These are phyloP conservation scores for Girardia tigrina DNA, from an alignment of 2,888 invertebrate genomes.

Conservation along the genomic window DNA sequence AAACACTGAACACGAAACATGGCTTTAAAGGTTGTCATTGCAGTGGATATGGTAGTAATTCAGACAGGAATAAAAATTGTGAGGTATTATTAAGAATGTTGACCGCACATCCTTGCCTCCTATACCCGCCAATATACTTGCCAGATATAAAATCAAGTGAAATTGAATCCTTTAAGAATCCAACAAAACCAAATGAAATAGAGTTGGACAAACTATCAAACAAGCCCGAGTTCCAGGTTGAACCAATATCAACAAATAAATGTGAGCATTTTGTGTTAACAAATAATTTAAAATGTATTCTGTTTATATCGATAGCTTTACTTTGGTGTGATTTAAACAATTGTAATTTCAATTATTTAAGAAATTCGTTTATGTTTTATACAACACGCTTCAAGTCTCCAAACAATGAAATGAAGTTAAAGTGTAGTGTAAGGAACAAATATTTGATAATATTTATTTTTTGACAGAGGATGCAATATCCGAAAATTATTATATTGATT, in stretches of 20 bases:
- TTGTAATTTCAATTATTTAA: no score
- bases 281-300: no score
- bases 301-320: no score
- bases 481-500: no score
- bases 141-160: not conserved
- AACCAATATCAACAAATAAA: not conserved
- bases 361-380: no score
- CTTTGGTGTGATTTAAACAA: no score
- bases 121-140: not conserved
- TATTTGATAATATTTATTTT: no score
- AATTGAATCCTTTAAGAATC: not conserved
- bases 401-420: no score
- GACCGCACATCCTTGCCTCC: not conserved
- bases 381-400: no score
- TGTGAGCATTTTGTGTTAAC: no score
- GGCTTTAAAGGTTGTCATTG: not conserved
- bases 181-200: not conserved
- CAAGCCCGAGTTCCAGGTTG: not conserved
- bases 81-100: not conserved
- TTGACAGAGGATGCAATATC: no score
- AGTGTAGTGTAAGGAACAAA: no score
- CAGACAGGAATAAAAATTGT: not conserved
- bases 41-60: not conserved
- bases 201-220: not conserved
- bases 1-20: not conserved